Percentiles rank a stretch among this genome's conserved stretches.
These are phyloP conservation scores for Columba livia DNA, from an alignment of 2,113 vertebrate genomes.

Conservation along the genomic window DNA sequence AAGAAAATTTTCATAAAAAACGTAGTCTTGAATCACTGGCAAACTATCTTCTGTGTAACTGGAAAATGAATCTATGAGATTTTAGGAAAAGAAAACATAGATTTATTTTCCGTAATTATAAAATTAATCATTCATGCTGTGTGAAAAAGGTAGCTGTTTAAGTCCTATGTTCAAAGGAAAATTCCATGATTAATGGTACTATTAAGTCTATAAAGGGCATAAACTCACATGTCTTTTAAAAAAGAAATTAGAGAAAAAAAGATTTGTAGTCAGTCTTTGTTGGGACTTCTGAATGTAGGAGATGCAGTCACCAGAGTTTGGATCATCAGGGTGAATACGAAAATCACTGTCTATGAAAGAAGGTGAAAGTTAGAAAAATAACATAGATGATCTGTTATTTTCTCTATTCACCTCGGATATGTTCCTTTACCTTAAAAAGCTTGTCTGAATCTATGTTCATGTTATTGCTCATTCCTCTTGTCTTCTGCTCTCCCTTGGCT, in stretches of 20 bases:
- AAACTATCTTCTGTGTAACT: neutral
- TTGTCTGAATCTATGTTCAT: neutral
- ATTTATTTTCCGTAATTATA: neutral
- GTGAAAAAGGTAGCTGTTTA: neutral
- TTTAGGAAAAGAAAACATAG: neutral
- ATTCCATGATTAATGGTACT: neutral
- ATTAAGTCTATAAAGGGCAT: neutral
- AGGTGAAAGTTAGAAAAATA: neutral
- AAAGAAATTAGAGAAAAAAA: neutral
- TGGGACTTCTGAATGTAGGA: neutral
- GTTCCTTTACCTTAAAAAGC: neutral
- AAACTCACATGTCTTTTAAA: neutral
- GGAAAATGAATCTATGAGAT: neutral
- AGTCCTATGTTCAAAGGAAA: neutral
- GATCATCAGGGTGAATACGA: fast-evolving
- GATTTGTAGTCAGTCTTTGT: neutral
- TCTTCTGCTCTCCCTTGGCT: neutral
- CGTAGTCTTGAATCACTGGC: neutral
- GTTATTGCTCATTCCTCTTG: neutral
- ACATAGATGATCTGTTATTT: neutral
- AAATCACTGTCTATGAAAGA: neutral
- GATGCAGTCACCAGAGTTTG: neutral
- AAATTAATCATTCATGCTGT: neutral
- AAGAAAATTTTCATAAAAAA: neutral
- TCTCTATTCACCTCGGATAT: neutral